A percentile compares a stretch with the other conserved stretches of the same genome.
These are phyloP conservation scores for Phalacrocorax brasilianus DNA, from an alignment of 2,113 vertebrate species.

Conservation along the genomic window DNA sequence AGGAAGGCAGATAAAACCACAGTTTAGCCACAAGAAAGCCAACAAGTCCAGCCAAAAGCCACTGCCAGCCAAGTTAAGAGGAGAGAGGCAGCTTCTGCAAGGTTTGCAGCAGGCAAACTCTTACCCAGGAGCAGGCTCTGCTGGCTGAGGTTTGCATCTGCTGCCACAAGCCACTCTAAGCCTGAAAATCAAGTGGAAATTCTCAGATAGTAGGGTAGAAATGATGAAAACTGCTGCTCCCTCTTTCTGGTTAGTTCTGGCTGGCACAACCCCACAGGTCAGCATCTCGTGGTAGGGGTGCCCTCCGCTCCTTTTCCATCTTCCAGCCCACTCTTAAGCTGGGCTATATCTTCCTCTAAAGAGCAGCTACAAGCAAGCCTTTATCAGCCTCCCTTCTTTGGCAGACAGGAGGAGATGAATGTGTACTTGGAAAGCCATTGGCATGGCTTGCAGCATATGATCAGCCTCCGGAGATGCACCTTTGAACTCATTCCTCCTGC, in stretches of 20 bases:
- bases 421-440: slow-evolving; percentile 19
- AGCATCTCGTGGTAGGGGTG: background rate
- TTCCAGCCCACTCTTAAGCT: background rate
- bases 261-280: background rate
- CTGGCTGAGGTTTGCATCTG: background rate
- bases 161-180: background rate
- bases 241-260: background rate
- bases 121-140: background rate
- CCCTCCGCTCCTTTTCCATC: background rate
- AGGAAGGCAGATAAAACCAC: background rate
- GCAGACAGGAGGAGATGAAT: slow-evolving; percentile 13
- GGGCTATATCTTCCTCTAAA: background rate
- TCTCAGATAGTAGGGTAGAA: background rate
- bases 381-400: background rate
- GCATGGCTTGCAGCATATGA: background rate
- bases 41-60: background rate
- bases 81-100: background rate
- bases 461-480: background rate
- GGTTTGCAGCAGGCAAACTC: background rate
- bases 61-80: background rate
- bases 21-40: background rate
- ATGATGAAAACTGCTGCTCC: background rate
- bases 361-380: background rate
- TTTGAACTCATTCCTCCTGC: slow-evolving; percentile 42
- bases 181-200: background rate